A percentile compares a stretch with the other conserved stretches of the same genome.
Conservation (phyloP, 2,888 invertebrate genomes). For the Adineta ricciae region DNA sequence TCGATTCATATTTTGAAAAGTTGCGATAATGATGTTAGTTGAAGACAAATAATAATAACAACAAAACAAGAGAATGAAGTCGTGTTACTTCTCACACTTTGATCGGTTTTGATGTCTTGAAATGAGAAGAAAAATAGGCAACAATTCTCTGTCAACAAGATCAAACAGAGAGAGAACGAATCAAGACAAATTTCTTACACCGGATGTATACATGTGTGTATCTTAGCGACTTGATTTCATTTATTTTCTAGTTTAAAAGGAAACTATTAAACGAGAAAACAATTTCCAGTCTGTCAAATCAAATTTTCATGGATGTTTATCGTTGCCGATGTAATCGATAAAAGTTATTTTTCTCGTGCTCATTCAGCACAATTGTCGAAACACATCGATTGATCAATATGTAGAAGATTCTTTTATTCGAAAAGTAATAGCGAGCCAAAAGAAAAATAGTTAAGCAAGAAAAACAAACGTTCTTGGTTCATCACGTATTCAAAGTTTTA, state of each 20-base stretch:
- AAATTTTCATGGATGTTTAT: too few species aligned
- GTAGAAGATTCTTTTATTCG: background rate
- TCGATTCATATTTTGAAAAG: background rate
- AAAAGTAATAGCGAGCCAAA: background rate
- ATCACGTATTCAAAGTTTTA: background rate
- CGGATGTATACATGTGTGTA: background rate
- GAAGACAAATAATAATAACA: background rate
- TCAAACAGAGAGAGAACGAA: background rate
- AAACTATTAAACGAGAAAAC: background rate
- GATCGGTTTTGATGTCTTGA: background rate
- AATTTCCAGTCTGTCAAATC: too few species aligned
- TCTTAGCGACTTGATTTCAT: background rate
- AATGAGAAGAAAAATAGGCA: background rate
- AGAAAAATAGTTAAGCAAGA: background rate
- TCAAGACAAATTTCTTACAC: background rate
- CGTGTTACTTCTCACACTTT: background rate
- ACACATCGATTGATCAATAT: background rate
- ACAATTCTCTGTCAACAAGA: background rate
- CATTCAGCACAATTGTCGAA: background rate
- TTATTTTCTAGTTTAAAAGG: background rate
- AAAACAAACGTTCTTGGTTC: background rate
- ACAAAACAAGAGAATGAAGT: background rate
- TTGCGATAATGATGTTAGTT: background rate
- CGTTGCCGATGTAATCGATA: background rate
- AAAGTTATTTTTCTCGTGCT: too few species aligned